A percentile compares a stretch with the other conserved stretches of the same genome.
Conservation (phyloP, 2,113 vertebrate genomes). For the Cyprinus carpio region DNA sequence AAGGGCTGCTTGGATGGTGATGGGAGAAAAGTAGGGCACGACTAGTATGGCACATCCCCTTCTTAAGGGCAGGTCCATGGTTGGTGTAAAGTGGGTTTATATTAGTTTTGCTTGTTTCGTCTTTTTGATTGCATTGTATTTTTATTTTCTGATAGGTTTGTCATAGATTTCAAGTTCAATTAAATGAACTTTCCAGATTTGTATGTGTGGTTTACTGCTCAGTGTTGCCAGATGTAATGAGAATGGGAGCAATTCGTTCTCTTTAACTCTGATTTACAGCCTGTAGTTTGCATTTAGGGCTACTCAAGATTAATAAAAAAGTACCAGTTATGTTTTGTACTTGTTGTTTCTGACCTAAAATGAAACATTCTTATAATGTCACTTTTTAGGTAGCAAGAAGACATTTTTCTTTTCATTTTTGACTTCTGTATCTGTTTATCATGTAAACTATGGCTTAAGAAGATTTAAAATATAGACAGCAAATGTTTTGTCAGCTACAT, state of each 20-base stretch:
- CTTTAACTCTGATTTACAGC: constrained; percentile 39
- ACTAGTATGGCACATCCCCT: constrained; percentile 54
- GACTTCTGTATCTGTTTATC: not conserved
- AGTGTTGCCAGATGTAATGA: constrained; percentile 20
- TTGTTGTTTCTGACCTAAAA: not conserved
- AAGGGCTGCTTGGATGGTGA: constrained; percentile 59
- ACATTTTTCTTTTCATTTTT: not conserved
- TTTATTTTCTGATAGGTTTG: constrained; percentile 39
- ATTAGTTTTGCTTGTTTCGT: constrained; percentile 16
- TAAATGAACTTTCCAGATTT: constrained; percentile 34
- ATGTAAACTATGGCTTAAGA: not conserved
- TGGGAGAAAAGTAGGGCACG: constrained; percentile 73
- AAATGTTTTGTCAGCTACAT: not conserved
- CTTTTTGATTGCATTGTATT: constrained; percentile 43
- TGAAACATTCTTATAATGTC: not conserved
- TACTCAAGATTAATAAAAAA: not conserved
- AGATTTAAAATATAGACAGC: not conserved
- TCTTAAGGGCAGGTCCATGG: constrained; percentile 43
- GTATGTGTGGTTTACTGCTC: constrained; percentile 14
- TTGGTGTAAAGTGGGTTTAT: too few relatives aligned
- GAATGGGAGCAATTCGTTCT: not conserved
- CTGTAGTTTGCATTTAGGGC: not conserved
- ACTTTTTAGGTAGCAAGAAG: not conserved
- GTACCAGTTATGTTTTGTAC: not conserved
- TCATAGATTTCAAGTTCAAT: constrained; percentile 31